A percentile compares a stretch with the other conserved stretches of the same genome.
Evolutionary conservation across 2,888 invertebrate genomes (phyloP).

Genomic region (Perizoma affinitatum): DNA sequence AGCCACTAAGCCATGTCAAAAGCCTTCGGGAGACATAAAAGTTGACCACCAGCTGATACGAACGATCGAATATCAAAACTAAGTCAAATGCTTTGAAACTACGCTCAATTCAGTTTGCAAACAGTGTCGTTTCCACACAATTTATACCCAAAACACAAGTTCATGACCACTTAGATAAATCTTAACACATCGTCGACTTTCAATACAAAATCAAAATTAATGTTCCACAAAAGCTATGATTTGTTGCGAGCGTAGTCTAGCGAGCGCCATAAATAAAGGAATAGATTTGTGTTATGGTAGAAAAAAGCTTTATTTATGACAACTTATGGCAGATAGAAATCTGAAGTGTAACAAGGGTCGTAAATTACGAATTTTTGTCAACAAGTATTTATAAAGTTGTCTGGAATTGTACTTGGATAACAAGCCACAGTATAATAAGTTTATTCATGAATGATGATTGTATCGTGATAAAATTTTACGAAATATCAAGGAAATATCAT

Average conservation of each 20-base stretch:
- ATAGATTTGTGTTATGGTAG: slow-evolving; percentile 45
- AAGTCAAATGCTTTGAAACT: too few species aligned
- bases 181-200: slow-evolving; percentile 65
- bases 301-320: slow-evolving; percentile 71
- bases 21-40: too few species aligned
- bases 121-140: slow-evolving; percentile 38
- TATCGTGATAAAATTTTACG: too few species aligned
- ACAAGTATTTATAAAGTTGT: slow-evolving; percentile 26
- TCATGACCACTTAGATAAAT: slow-evolving; percentile 60
- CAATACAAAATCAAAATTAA: slow-evolving; percentile 55
- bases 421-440: background rate
- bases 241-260: slow-evolving; percentile 56
- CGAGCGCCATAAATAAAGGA: slow-evolving; percentile 63
- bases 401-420: background rate
- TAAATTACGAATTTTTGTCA: slow-evolving; percentile 43
- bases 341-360: slow-evolving; percentile 40
- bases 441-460: too few species aligned
- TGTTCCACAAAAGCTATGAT: slow-evolving; percentile 67
- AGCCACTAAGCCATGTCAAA: too few species aligned
- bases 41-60: too few species aligned
- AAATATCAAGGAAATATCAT: too few species aligned
- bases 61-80: too few species aligned
- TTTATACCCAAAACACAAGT: slow-evolving; percentile 24
- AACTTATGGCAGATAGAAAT: slow-evolving; percentile 58
- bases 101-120: too few species aligned